These are phyloP conservation scores for Drosophila serrata DNA, from an alignment of 1,140 invertebrate genomes.

Conservation along the genomic window DNA sequence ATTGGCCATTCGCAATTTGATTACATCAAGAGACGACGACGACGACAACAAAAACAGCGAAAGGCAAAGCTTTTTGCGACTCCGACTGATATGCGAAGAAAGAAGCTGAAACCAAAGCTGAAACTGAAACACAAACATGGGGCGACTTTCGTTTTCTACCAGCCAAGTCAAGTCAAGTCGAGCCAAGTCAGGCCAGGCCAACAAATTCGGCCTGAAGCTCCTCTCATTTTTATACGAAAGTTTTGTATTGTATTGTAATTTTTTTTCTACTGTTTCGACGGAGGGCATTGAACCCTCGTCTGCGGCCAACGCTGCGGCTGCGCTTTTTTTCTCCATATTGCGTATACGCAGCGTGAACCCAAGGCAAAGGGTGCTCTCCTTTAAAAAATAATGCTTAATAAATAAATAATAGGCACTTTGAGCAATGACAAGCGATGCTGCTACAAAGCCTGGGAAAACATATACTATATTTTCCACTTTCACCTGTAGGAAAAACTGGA, in stretches of 20 bases:
- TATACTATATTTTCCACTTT: conserved; percentile 62
- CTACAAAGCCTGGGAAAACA: conserved; percentile 47
- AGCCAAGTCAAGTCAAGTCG: conserved; percentile 14
- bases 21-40: conserved; percentile 68
- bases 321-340: conserved; percentile 42
- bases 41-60: conserved; percentile 52
- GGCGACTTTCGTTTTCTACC: conserved; percentile 78
- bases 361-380: conserved; percentile 46
- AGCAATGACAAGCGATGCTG: conserved; percentile 12
- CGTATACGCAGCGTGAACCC: conserved; percentile 60
- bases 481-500: conserved; percentile 50
- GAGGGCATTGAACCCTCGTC: conserved; percentile 58
- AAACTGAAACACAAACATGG: conserved; percentile 57
- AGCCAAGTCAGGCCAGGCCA: neutral
- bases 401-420: conserved; percentile 33
- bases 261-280: conserved; percentile 14
- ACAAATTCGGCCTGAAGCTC: conserved; percentile 68
- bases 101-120: conserved; percentile 27
- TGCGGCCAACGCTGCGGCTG: conserved; percentile 32
- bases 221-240: conserved; percentile 55
- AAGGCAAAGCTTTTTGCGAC: conserved; percentile 44
- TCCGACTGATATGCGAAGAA: conserved; percentile 55
- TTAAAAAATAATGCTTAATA: conserved; percentile 34
- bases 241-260: conserved; percentile 36
- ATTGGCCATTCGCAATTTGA: conserved; percentile 71